Conservation (phyloP, 2,113 vertebrate species). For the Monarcha castaneiventris region DNA sequence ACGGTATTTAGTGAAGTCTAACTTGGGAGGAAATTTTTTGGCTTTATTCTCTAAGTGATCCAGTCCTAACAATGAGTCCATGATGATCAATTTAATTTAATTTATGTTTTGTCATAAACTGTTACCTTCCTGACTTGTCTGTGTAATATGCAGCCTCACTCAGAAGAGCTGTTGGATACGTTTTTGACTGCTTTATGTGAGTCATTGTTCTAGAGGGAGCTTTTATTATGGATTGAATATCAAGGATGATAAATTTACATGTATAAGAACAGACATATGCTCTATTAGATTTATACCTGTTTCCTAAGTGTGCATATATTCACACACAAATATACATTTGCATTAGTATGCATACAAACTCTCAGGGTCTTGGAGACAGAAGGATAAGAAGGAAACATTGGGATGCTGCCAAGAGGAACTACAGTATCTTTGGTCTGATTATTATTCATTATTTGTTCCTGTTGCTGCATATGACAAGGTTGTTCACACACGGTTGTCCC, state of each 20-base stretch:
- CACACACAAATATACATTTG: not conserved
- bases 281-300: not conserved
- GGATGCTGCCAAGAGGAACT: not conserved
- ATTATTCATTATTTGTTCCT: not conserved
- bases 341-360: not conserved
- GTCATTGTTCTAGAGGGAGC: conserved; percentile 55
- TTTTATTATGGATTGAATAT: conserved; percentile 31
- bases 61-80: conserved; percentile 54
- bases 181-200: conserved; percentile 51
- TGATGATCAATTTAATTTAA: conserved; percentile 50
- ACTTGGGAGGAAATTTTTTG: conserved; percentile 8
- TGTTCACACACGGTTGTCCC: not conserved
- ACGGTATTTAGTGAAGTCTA: not conserved
- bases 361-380: not conserved
- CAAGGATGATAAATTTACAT: not conserved
- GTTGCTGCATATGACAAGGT: not conserved
- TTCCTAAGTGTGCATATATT: not conserved
- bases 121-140: conserved; percentile 43
- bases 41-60: conserved; percentile 44
- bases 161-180: conserved; percentile 39
- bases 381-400: not conserved
- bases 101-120: conserved; percentile 61
- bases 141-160: conserved; percentile 13
- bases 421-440: not conserved
- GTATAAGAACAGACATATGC: not conserved